Conservation (phyloP, 2,888 invertebrate species). For the Leucoma salicis region DNA sequence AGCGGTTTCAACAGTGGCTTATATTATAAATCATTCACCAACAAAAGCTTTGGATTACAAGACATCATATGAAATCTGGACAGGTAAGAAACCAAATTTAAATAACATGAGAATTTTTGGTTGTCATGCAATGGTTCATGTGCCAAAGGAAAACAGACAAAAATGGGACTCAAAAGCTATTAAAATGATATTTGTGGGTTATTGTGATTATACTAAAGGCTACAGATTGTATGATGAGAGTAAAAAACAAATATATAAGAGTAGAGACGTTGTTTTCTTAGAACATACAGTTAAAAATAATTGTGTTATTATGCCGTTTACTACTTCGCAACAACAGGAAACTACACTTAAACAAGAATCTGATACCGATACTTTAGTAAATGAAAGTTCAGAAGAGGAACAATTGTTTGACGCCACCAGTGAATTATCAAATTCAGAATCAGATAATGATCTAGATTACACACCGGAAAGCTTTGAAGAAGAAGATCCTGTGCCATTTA, state of each 20-base stretch:
- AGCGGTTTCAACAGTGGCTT: neutral
- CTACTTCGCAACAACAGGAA: slow-evolving; percentile 1
- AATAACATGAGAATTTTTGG: slow-evolving; percentile 41
- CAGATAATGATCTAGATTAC: slow-evolving; percentile 1
- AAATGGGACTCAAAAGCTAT: slow-evolving; percentile 27
- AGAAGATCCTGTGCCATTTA: slow-evolving; percentile 1
- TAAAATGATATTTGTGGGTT: slow-evolving; percentile 40
- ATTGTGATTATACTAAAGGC: slow-evolving; percentile 15
- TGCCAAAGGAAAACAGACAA: slow-evolving; percentile 4
- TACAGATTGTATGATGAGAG: neutral
- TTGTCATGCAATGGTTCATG: slow-evolving; percentile 8
- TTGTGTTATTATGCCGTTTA: neutral
- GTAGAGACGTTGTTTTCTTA: slow-evolving; percentile 7
- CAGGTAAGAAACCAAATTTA: slow-evolving; percentile 34
- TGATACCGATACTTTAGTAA: slow-evolving; percentile 3
- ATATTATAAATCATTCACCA: neutral
- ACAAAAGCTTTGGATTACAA: slow-evolving; percentile 5
- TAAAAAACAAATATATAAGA: neutral
- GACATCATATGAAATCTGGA: slow-evolving; percentile 37
- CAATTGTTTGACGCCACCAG: slow-evolving; percentile 5
- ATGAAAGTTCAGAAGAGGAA: slow-evolving; percentile 7
- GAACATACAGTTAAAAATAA: slow-evolving; percentile 7
- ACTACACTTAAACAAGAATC: neutral
- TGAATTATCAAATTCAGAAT: neutral
- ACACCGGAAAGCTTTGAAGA: neutral